Evolutionary conservation across 2,888 invertebrate genomes (phyloP).

Genomic region (Drosophila robusta): DNA sequence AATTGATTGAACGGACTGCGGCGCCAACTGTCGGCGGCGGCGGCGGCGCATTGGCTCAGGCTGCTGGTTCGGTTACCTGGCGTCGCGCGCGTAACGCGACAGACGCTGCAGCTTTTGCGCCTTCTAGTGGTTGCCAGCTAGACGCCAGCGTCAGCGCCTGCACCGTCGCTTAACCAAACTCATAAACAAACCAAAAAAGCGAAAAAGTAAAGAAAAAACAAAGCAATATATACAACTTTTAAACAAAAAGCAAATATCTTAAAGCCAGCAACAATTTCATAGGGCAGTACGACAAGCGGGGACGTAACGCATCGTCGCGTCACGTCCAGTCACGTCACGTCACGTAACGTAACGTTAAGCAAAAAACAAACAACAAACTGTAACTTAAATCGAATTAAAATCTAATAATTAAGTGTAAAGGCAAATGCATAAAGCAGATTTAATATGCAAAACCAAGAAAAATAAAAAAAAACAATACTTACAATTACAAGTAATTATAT

Average conservation of each 20-base stretch:
- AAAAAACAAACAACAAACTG: conserved; percentile 41
- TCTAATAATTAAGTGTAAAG: conserved; percentile 53
- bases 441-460: conserved; percentile 2
- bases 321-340: conserved; percentile 9
- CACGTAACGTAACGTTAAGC: conserved; percentile 26
- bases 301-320: conserved; percentile 20
- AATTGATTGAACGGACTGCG: conserved; percentile 23
- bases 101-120: conserved; percentile 31
- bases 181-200: conserved; percentile 31
- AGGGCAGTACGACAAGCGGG: conserved; percentile 33
- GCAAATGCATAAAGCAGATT: conserved; percentile 21
- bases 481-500: conserved; percentile 54
- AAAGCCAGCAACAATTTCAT: conserved; percentile 22
- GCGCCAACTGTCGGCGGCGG: conserved; percentile 40
- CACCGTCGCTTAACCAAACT: conserved; percentile 33
- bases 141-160: conserved; percentile 15
- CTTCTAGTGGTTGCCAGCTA: conserved; percentile 23
- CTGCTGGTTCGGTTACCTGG: conserved; percentile 71
- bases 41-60: conserved; percentile 47
- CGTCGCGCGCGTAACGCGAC: conserved; percentile 29
- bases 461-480: conserved; percentile 28
- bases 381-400: conserved; percentile 75
- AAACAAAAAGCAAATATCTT: conserved; percentile 11
- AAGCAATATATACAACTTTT: conserved; percentile 7
- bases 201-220: conserved; percentile 1